These are phyloP conservation scores for Crocodylus rhombifer DNA, from an alignment of 2,797 vertebrate genomes.

Conservation along the genomic window DNA sequence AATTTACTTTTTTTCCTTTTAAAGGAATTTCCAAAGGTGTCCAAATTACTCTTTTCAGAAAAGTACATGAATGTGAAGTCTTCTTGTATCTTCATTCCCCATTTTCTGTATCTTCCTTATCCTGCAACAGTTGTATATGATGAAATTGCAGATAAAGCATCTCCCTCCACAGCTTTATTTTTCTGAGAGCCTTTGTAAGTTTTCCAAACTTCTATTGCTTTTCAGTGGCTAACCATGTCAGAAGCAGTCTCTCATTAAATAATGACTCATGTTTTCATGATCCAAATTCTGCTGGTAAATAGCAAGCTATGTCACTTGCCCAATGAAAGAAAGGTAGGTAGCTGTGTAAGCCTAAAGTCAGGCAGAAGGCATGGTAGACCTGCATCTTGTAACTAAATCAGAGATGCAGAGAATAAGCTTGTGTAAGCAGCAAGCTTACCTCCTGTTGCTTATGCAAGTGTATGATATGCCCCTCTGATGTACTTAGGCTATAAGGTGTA, in stretches of 20 bases:
- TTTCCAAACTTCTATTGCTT: slow-evolving; percentile 29
- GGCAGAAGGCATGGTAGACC: too few species aligned
- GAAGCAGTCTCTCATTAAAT: slow-evolving; percentile 63
- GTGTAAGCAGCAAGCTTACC: too few species aligned
- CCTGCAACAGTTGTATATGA: slow-evolving; percentile 53
- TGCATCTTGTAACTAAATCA: too few species aligned
- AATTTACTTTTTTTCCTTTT: slow-evolving; percentile 59
- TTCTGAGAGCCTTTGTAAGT: slow-evolving; percentile 42
- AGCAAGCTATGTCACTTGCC: background rate
- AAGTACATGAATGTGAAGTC: slow-evolving; percentile 62
- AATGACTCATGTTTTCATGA: slow-evolving; percentile 59
- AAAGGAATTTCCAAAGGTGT: slow-evolving; percentile 63
- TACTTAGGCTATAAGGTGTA: too few species aligned
- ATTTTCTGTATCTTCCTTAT: slow-evolving; percentile 60
- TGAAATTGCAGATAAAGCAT: slow-evolving; percentile 52
- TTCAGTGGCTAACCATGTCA: slow-evolving; percentile 32
- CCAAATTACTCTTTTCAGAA: slow-evolving; percentile 71
- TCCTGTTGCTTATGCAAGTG: too few species aligned
- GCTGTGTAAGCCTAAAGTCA: too few species aligned
- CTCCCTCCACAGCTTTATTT: slow-evolving; percentile 21
- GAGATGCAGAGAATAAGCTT: too few species aligned
- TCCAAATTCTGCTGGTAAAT: slow-evolving; percentile 47
- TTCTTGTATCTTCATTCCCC: slow-evolving; percentile 71
- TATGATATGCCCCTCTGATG: too few species aligned
- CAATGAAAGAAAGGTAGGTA: too few species aligned